Base-by-base conservation (phyloP, 2,113 vertebrate species). In the Albula glossodonta region DNA sequence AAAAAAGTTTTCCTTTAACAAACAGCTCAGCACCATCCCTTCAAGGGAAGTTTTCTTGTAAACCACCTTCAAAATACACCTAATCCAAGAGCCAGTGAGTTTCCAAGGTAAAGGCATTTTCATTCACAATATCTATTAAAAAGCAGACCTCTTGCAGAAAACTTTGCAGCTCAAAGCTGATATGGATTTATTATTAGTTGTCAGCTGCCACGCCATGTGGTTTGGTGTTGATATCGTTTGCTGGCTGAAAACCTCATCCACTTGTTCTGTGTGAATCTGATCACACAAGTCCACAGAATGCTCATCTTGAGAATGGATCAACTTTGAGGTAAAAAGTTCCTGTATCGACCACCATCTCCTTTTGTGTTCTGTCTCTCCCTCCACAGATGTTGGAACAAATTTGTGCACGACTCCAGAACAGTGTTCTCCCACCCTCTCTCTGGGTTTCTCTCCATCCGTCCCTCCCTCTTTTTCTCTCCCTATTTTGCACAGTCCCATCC, bases 261-360 rank as follows among this genome's bases (percentile, higher is more conserved):
- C 86, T 85, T 85, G 89, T 92, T 91, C 90, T 89, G 83, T 19
- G 41, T 83, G 80, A 51, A 84, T 88, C 83, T 91, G n/a, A 93
- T 94, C 92, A 80, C 92, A 80, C 77, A 87, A 86, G 90, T 90
- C 84, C 85, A 87, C 82, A 79, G n/a, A 79, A 70, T 88, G 87
- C 56, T 60, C 51, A 85, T 87, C 80, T 87, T 88, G 53, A 82
- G 66, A 93, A 83, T 87, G 92, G 92, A 94, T 94, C 95, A 96
- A 96, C 96, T 96, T 97, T 97, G 94, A 95, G 95, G 92, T 93
- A 94, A 95, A 94, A 94, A 95, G 70, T 74, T 95, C 94, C 94
- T 94, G 90, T 89, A 93, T 92, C 94, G 94, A 94, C 93, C 89
- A 95, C 95, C 95, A 93, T 94, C 91, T 88, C 84, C 87, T 80